phyloP scores from a whole-genome alignment of 1,140 invertebrate genomes.

The Euglossa dilemma region DNA sequence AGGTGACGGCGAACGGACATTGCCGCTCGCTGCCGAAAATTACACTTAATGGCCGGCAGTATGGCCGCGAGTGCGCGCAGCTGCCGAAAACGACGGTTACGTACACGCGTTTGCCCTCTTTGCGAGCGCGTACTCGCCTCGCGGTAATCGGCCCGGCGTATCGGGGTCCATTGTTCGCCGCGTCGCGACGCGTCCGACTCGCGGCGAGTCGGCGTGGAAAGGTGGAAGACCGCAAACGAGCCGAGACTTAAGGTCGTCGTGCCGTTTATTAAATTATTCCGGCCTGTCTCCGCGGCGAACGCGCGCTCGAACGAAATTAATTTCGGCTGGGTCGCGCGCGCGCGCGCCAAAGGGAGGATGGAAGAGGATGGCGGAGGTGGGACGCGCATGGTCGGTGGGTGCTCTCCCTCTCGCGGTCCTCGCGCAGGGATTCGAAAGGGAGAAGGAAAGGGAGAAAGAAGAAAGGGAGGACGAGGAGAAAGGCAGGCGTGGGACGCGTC shows the following conservation, averaged over 20 bases:
- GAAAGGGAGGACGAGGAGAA: slow-evolving; percentile 4
- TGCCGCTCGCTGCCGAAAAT: slow-evolving; percentile 46
- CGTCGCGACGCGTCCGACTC: too few species aligned
- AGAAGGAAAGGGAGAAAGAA: too few species aligned
- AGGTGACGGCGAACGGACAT: background rate
- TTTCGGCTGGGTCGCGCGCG: slow-evolving; percentile 4
- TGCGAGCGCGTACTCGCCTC: background rate
- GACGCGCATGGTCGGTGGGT: background rate
- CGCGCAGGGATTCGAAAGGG: background rate
- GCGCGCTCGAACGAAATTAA: slow-evolving; percentile 31
- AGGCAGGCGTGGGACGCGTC: slow-evolving; percentile 65
- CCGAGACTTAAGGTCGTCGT: background rate
- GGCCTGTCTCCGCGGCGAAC: background rate
- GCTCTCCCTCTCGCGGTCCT: background rate
- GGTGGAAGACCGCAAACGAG: slow-evolving; percentile 8
- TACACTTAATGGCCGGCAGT: slow-evolving; percentile 48
- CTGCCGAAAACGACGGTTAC: slow-evolving; percentile 60
- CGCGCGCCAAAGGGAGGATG: background rate
- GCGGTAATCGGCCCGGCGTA: slow-evolving; percentile 14
- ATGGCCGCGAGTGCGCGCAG: slow-evolving; percentile 35
- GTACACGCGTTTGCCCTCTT: background rate
- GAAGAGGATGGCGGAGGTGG: too few species aligned
- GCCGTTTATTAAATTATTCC: slow-evolving; percentile 28
- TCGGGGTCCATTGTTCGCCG: background rate
- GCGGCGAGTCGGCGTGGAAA: too few species aligned